phyloP scores from a whole-genome alignment of 1,140 invertebrate genomes.

The Saccostrea echinata region DNA sequence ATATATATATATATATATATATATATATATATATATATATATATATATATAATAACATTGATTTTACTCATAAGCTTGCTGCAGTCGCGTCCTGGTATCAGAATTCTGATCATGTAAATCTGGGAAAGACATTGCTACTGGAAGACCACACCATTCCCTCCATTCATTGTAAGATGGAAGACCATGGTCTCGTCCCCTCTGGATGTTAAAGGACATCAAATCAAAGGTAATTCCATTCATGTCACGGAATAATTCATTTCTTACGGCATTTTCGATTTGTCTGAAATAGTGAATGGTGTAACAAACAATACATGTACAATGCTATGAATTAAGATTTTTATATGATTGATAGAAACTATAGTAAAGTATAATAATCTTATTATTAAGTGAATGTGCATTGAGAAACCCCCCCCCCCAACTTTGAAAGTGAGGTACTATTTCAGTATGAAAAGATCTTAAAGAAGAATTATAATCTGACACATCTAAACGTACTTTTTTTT shows the following conservation, averaged over 20 bases:
- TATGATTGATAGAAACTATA: no score
- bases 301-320: no score
- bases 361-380: no score
- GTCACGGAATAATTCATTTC: not conserved
- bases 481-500: no score
- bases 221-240: constrained; percentile 39
- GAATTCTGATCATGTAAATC: not conserved
- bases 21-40: no score
- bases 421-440: no score
- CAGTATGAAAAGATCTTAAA: no score
- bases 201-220: constrained; percentile 83
- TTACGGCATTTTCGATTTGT: constrained; percentile 38
- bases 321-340: no score
- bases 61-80: not conserved
- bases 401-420: no score
- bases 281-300: not conserved
- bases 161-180: constrained; percentile 81
- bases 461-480: no score
- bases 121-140: not conserved
- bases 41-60: not conserved
- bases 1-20: no score
- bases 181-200: constrained; percentile 91
- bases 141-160: constrained; percentile 47
- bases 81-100: not conserved
- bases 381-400: no score